Percentiles rank a stretch among this genome's conserved stretches.
Conservation (phyloP, 1,140 invertebrate species). For the Drosophila jambulina region DNA sequence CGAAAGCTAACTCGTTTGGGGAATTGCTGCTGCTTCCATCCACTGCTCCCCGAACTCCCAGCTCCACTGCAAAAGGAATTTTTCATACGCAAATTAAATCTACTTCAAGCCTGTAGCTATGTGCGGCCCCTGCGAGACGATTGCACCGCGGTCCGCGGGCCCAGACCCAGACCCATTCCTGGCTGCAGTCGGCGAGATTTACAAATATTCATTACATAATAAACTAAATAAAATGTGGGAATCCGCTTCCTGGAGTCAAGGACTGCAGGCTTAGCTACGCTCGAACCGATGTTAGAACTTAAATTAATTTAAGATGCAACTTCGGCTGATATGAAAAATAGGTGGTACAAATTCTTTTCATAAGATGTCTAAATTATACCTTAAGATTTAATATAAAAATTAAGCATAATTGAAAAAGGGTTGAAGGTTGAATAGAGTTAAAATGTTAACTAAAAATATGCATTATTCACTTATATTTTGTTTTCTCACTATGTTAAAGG, state of each 20-base stretch:
- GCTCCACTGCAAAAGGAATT: conserved; percentile 63
- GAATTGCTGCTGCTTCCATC: conserved; percentile 60
- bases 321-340: neutral
- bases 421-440: too few relatives aligned
- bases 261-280: conserved; percentile 11
- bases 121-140: conserved; percentile 18
- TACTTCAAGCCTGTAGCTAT: conserved; percentile 61
- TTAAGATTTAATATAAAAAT: too few relatives aligned
- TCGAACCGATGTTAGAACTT: conserved; percentile 4
- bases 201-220: conserved; percentile 81
- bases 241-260: conserved; percentile 35
- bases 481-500: too few relatives aligned
- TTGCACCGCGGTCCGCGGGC: conserved; percentile 9
- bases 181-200: conserved; percentile 46
- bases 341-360: neutral
- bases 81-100: conserved; percentile 83
- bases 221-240: conserved; percentile 68
- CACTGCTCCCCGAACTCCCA: conserved; percentile 2
- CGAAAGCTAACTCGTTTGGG: conserved; percentile 69
- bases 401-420: neutral
- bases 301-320: neutral
- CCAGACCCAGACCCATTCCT: neutral
- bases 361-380: too few relatives aligned
- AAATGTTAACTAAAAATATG: too few relatives aligned
- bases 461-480: too few relatives aligned